Evolutionary conservation across 2,888 invertebrate genomes (phyloP).

Genomic region (Orthosia gothica): DNA sequence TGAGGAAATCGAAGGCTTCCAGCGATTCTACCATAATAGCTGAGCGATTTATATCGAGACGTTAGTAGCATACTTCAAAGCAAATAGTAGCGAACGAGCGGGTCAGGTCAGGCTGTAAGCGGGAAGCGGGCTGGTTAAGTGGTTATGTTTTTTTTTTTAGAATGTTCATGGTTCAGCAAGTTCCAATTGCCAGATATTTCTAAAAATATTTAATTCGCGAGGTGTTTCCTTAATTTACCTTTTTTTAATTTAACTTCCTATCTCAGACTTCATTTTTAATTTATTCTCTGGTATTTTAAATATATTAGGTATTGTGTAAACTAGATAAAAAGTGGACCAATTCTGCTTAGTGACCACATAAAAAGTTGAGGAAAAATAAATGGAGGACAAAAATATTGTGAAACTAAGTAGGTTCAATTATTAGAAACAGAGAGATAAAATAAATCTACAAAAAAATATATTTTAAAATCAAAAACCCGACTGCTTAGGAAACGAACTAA

Average conservation of each 20-base stretch:
- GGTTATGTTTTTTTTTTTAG: no score
- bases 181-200: background rate
- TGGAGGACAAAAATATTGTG: background rate
- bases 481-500: no score
- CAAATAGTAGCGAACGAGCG: constrained; percentile 40
- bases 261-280: no score
- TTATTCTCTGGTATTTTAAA: no score
- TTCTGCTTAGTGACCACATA: background rate
- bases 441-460: no score
- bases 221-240: no score
- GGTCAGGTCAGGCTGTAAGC: constrained; percentile 4
- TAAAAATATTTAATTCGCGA: background rate
- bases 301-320: no score
- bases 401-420: background rate
- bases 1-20: constrained; percentile 44
- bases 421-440: background rate
- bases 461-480: no score
- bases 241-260: no score
- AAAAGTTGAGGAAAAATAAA: background rate
- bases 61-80: constrained; percentile 41
- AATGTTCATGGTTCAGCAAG: no score
- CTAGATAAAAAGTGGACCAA: background rate
- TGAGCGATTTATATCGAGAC: constrained; percentile 38
- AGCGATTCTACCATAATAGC: constrained; percentile 50
- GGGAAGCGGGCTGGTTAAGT: background rate